These are phyloP conservation scores for Stegodyphus mimosarum DNA, from an alignment of 1,140 invertebrate genomes.

Conservation along the genomic window DNA sequence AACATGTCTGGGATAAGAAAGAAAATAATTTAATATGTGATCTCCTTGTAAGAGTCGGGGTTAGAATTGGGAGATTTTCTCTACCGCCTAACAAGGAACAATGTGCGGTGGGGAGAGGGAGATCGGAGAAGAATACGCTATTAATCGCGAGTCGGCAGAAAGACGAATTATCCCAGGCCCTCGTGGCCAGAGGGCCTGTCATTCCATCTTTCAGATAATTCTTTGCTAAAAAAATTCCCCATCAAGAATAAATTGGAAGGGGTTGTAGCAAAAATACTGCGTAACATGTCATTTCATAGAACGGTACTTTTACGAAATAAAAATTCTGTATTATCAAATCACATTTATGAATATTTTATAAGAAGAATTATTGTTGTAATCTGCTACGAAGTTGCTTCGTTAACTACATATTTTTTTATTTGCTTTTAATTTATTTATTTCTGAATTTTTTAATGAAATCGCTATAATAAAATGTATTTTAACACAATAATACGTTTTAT, in stretches of 20 bases:
- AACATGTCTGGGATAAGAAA: not conserved
- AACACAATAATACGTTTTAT: too few relatives aligned
- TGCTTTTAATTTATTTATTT: too few relatives aligned
- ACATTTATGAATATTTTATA: too few relatives aligned
- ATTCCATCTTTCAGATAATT: not conserved
- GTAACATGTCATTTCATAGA: not conserved
- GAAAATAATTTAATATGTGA: conserved; percentile 33
- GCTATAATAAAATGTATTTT: too few relatives aligned
- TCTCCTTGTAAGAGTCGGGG: not conserved
- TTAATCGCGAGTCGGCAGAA: conserved; percentile 19
- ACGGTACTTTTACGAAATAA: not conserved
- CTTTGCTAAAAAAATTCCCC: not conserved
- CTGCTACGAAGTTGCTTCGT: too few relatives aligned
- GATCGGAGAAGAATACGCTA: conserved; percentile 18
- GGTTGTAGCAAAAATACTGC: conserved; percentile 2
- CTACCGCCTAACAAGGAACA: not conserved
- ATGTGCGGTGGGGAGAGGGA: not conserved
- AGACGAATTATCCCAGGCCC: not conserved
- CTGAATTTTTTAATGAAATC: too few relatives aligned
- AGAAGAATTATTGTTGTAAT: too few relatives aligned
- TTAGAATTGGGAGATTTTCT: conserved; percentile 12
- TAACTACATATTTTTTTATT: too few relatives aligned
- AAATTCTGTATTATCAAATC: not conserved
- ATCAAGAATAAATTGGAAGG: not conserved
- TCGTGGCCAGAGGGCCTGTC: not conserved